Evolutionary conservation across 2,888 invertebrate genomes (phyloP).

Genomic region (Cartodere bifasciata): DNA sequence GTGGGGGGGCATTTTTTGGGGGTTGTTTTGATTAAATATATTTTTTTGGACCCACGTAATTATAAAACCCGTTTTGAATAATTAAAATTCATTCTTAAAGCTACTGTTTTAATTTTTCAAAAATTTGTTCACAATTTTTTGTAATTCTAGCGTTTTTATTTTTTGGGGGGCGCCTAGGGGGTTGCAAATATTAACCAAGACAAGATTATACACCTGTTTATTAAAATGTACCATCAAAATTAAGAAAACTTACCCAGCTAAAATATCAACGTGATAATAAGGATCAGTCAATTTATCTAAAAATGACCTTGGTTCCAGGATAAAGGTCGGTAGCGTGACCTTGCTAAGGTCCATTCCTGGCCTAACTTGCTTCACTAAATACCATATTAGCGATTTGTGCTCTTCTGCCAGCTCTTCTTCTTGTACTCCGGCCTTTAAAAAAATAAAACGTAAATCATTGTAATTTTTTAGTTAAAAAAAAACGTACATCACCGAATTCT

Average conservation of each 20-base stretch:
- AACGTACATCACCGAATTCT: conserved; percentile 43
- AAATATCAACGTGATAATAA: conserved; percentile 85
- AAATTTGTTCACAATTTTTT: too few relatives aligned
- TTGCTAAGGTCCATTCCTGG: conserved; percentile 94
- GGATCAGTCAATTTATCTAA: conserved; percentile 87
- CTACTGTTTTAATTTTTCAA: neutral
- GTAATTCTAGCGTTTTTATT: too few relatives aligned
- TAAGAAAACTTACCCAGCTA: conserved; percentile 54
- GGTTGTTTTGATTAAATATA: too few relatives aligned
- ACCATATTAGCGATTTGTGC: conserved; percentile 91
- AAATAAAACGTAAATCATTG: neutral
- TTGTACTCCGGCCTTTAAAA: conserved; percentile 59
- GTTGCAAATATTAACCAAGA: neutral
- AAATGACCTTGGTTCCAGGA: conserved; percentile 86
- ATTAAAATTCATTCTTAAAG: too few relatives aligned
- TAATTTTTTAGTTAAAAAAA: neutral
- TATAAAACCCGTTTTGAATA: too few relatives aligned
- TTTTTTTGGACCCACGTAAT: too few relatives aligned
- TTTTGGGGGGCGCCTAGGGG: too few relatives aligned
- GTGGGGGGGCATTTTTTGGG: too few relatives aligned
- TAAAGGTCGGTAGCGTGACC: conserved; percentile 88
- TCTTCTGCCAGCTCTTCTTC: conserved; percentile 89
- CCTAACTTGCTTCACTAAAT: conserved; percentile 84
- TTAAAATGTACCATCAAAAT: conserved; percentile 2
- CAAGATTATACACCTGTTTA: conserved; percentile 2